Percentiles rank a stretch among this genome's conserved stretches.
phyloP scores from a whole-genome alignment of 1,140 invertebrate species.

The Eupristina koningsbergeri region DNA sequence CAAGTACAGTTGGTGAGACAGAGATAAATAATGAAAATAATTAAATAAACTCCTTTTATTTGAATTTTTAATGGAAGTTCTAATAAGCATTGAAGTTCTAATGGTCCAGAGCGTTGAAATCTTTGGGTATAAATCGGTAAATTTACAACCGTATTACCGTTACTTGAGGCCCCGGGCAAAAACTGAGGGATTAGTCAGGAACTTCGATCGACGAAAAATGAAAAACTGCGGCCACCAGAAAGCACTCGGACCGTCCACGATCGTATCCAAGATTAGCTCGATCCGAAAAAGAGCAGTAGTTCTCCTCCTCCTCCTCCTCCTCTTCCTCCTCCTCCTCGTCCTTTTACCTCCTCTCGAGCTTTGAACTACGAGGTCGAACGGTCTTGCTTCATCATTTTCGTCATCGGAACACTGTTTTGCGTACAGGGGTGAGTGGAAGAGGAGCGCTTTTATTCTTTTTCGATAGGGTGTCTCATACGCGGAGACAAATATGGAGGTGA shows the following conservation, averaged over 20 bases:
- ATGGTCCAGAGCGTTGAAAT: background rate
- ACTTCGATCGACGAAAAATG: constrained; percentile 33
- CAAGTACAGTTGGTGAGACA: no score
- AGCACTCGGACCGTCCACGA: constrained; percentile 22
- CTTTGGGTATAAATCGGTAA: constrained; percentile 27
- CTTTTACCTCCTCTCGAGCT: constrained; percentile 33
- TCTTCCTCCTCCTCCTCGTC: constrained; percentile 15
- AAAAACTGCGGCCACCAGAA: constrained; percentile 36
- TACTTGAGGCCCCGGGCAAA: background rate
- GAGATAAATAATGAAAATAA: no score
- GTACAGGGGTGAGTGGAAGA: background rate
- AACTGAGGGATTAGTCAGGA: constrained; percentile 8
- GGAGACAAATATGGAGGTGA: background rate
- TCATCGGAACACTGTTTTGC: background rate
- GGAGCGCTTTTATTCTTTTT: background rate
- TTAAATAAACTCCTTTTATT: no score
- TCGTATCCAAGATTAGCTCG: constrained; percentile 30
- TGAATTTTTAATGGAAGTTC: no score
- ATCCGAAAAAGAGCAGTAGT: constrained; percentile 41
- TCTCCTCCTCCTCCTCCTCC: no score
- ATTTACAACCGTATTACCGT: constrained; percentile 33
- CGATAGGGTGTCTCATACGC: background rate
- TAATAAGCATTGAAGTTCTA: no score
- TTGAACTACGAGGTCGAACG: constrained; percentile 25
- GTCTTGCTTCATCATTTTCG: constrained; percentile 1